Evolutionary conservation across 92 coral and sea anemone genomes (phyloP).

Genomic region (Chrysogorgia sp.): DNA sequence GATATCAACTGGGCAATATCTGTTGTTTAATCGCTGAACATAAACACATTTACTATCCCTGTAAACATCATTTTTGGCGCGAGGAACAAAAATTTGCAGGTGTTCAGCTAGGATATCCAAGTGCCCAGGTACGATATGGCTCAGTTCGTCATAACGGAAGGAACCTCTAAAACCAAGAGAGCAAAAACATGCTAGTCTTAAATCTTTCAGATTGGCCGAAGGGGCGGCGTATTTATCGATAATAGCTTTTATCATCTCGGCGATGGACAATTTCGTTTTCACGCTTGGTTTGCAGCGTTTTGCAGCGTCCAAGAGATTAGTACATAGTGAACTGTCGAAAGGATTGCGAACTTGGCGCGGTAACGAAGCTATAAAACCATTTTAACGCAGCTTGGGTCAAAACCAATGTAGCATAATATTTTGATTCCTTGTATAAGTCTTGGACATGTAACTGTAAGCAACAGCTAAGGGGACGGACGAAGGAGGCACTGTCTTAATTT

Average conservation of each 20-base stretch:
- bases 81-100: slow-evolving; percentile 46
- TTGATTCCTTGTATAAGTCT: not conserved
- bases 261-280: slow-evolving; percentile 41
- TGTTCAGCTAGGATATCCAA: not conserved
- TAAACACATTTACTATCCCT: slow-evolving; percentile 42
- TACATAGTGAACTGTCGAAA: slow-evolving; percentile 9
- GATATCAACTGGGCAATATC: slow-evolving; percentile 38
- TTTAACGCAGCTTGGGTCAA: slow-evolving; percentile 3
- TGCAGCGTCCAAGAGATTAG: slow-evolving; percentile 37
- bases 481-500: slow-evolving; percentile 44
- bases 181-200: slow-evolving; percentile 47
- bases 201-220: slow-evolving; percentile 40
- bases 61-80: slow-evolving; percentile 46
- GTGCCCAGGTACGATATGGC: not conserved
- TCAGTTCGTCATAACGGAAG: slow-evolving; percentile 32
- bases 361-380: slow-evolving; percentile 55
- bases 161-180: slow-evolving; percentile 60
- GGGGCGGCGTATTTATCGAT: slow-evolving; percentile 19
- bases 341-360: slow-evolving; percentile 8
- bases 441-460: not conserved
- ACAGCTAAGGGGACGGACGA: slow-evolving; percentile 5
- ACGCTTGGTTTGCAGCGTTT: slow-evolving; percentile 45
- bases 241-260: slow-evolving; percentile 43
- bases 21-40: slow-evolving; percentile 3
- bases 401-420: slow-evolving; percentile 16